Evolutionary conservation across 1,140 invertebrate genomes (phyloP), one percentile per base, ranked within the genome.

Genomic region (Atta colombica): DNA sequence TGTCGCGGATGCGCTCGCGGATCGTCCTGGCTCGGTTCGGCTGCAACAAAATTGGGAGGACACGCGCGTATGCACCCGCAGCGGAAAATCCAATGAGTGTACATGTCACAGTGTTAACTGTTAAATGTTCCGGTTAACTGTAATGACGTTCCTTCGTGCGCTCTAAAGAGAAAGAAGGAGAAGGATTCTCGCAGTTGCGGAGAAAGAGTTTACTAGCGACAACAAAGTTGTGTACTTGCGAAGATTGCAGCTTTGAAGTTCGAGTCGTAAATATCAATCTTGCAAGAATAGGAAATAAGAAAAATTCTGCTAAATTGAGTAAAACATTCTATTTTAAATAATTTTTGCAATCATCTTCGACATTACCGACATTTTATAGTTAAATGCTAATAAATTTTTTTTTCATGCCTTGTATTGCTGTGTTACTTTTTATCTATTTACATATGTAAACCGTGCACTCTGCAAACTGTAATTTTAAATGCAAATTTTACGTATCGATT

Each of bases 1-100:
- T 88, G 66, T 87, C 68, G 61, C 58, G 25, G 53, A 87, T 86
- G 65, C 14, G 72, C 65, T 45, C 81, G 58, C 78, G 60, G 60
- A 45, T 51, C 49, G 51, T 3, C 68, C 28, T 25, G 61, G 61
- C 75, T 28, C 21, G 6, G 39, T 21, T 77, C 55, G 51, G 21
- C 39, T 49, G 58, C 80, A 75, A 75, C 25, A 45, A 75, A 84
- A 84, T 75, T 75, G 55, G 80, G 80, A 60, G 31, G 35, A 31
- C 39, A 55, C 61, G 45, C 77, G 77, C 49, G 77, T n/a, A 49
- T 5, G 10, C n/a, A 8, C 14, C 35, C 66, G 8, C 53, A 21
- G 66, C 66, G 66, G 78, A 58, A 58, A 71, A 39, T 21, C 58
- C 51, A n/a, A 60, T 31, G 35, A 51, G 25, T 6, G 68, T 61